These are phyloP conservation scores for Psammodynastes pulverulentus DNA, from an alignment of 2,113 vertebrate genomes.

Conservation along the genomic window DNA sequence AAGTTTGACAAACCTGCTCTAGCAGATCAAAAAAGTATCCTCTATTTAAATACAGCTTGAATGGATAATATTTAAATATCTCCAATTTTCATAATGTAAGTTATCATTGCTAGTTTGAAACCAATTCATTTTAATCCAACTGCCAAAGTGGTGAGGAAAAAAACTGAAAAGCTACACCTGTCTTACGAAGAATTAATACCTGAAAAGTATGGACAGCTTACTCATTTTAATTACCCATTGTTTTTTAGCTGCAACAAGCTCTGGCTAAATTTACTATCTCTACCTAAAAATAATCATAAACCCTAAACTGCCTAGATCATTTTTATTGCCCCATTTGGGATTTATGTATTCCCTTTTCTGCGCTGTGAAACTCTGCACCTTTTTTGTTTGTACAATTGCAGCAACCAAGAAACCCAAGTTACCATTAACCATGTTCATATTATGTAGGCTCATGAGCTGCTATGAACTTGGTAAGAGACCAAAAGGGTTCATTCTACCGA, in stretches of 20 bases:
- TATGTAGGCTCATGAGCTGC: constrained; percentile 58
- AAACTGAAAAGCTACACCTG: constrained; percentile 55
- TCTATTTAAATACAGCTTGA: constrained; percentile 36
- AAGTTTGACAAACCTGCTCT: background rate
- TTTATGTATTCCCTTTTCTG: constrained; percentile 21
- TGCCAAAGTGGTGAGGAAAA: constrained; percentile 55
- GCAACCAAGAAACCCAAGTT: constrained; percentile 65
- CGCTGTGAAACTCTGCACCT: constrained; percentile 73
- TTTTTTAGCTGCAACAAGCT: constrained; percentile 39
- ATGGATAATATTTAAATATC: constrained; percentile 45
- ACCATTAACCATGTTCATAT: constrained; percentile 65
- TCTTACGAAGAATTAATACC: constrained; percentile 63
- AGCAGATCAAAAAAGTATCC: constrained; percentile 40
- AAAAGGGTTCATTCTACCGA: constrained; percentile 60
- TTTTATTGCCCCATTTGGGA: background rate
- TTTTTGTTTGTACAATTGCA: constrained; percentile 68
- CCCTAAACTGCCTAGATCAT: background rate
- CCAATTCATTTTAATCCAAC: constrained; percentile 59
- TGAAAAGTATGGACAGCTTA: constrained; percentile 63
- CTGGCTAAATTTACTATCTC: constrained; percentile 21
- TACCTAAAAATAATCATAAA: constrained; percentile 52
- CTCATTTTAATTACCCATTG: constrained; percentile 52
- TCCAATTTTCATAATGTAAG: constrained; percentile 37
- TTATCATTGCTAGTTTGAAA: constrained; percentile 54
- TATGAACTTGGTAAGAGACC: constrained; percentile 59